A percentile compares a stretch with the other conserved stretches of the same genome.
Conservation (phyloP, 2,888 invertebrate genomes). For the Nebria salina region DNA sequence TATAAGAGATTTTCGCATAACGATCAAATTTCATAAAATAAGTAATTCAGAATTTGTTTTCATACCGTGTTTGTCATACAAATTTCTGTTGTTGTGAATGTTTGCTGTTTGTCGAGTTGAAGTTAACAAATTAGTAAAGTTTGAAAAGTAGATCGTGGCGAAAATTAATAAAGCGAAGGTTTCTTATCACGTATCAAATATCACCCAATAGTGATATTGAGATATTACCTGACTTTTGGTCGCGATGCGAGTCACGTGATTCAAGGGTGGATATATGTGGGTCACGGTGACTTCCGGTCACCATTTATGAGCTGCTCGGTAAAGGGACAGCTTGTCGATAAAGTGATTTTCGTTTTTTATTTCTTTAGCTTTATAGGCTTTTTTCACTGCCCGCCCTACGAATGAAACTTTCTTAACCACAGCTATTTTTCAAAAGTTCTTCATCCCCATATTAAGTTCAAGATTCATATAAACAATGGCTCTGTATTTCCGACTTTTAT, state of each 20-base stretch:
- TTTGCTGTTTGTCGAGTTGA: not conserved
- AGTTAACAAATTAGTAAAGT: slow-evolving; percentile 37
- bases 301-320: not conserved
- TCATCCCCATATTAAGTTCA: not conserved
- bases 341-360: not conserved
- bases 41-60: too few species aligned
- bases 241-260: not conserved
- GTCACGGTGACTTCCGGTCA: slow-evolving; percentile 21
- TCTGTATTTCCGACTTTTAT: not conserved
- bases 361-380: slow-evolving; percentile 2
- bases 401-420: not conserved
- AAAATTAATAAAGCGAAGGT: slow-evolving; percentile 39
- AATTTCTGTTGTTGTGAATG: not conserved
- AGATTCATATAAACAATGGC: not conserved
- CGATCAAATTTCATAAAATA: too few species aligned
- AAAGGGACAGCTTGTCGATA: slow-evolving; percentile 4
- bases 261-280: slow-evolving; percentile 17
- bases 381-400: not conserved
- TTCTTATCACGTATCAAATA: slow-evolving; percentile 40
- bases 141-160: slow-evolving; percentile 30
- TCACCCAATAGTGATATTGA: slow-evolving; percentile 21
- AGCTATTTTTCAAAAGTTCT: not conserved
- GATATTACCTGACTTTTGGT: slow-evolving; percentile 18
- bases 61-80: too few species aligned
- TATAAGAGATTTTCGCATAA: slow-evolving; percentile 18